Evolutionary conservation across 2,113 vertebrate genomes (phyloP), one percentile per base, ranked within the genome.

Genomic region (Marmota flaviventris): DNA sequence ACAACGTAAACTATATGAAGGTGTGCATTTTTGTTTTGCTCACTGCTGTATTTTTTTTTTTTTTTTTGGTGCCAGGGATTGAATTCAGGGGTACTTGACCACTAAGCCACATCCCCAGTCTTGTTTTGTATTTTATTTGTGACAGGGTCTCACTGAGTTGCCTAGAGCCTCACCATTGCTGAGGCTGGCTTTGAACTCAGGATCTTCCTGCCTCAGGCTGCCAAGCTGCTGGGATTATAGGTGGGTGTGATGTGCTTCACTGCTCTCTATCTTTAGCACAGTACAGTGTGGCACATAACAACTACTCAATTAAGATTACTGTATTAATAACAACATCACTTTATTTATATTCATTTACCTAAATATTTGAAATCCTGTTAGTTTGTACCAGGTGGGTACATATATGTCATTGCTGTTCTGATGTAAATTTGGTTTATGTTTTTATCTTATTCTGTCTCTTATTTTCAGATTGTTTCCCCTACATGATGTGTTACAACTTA

Each of bases 401-500:
- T 27, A 39, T 81, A 81, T 89, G 29, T 39, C 18, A 82, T 86
- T 92, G 75, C 7, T 65, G 29, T 93, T n/a, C 22, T 72, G 63
- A 89, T n/a, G 37, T 34, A 89, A 73, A 73, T 79, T 93, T 72
- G 79, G 37, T 88, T 81, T 94, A 73, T 51, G 22, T 39, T 96
- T 97, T 67, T 63, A 29, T 83, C n/a, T 94, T 56, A 90, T 82
- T 94, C 17, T 91, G 48, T 93, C 56, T 76, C 69, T 85, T 90
- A 75, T 94, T 92, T 97, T 92, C 91, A 96, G 88, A 51, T 97
- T 78, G 72, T 92, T 89, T 94, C 53, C 11, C 17, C 79, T 86
- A 5, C 37, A 25, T 42, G 45, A 42, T 82, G 37, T 72, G 14
- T 94, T 76, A 85, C 51, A 96, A 98, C 98, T 99, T 92, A 98